Base-by-base conservation (phyloP, 2,113 vertebrate species). In the Salvelinus namaycush region DNA sequence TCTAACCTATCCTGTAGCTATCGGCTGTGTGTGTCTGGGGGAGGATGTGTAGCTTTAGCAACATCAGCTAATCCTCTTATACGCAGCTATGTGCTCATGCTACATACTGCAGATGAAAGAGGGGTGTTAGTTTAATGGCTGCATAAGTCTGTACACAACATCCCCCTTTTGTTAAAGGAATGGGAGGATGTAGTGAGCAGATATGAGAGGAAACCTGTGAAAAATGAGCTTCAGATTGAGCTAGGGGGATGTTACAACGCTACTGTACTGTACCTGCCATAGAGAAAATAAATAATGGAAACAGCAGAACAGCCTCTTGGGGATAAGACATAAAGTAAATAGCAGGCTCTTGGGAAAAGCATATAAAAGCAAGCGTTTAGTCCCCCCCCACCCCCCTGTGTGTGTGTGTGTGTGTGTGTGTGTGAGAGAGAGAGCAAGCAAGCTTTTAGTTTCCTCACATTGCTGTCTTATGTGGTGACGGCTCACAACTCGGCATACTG, bases 11-110 rank as follows among this genome's bases (percentile, higher is more conserved):
- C 34, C 34, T 34, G 7, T 34, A 34, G 34, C 34, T 34, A 39
- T 39, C 39, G 39, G 39, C 39, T 9, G 39, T 39, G 34, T 39
- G 39, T 39, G 39, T 39, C 39, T 39, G 39, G 9, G 39, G 39
- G 39, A 11, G 39, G 39, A 44, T 9, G 9, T 7, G 48, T 73
- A 76, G 65, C 54, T 78, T 83, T 84, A 75, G 75, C 39, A 81
- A 57, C 71, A 81, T 84, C 59, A 70, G 72, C 72, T 89, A 86
- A 88, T 87, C 83, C 86, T 88, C 81, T 87, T 87, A 83, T 68
- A 72, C 68, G 71, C 73, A 62, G 78, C 77, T 79, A 80, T 84
- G 85, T 87, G 79, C 78, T 87, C 59, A 24, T 77, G 76, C 64
- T 79, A 79, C 68, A 79, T 70, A 34, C 34, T 34, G 34, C 7